Evolutionary conservation across 2,888 invertebrate genomes (phyloP), one percentile per base, ranked within the genome.

Genomic region (Erebia ligea): DNA sequence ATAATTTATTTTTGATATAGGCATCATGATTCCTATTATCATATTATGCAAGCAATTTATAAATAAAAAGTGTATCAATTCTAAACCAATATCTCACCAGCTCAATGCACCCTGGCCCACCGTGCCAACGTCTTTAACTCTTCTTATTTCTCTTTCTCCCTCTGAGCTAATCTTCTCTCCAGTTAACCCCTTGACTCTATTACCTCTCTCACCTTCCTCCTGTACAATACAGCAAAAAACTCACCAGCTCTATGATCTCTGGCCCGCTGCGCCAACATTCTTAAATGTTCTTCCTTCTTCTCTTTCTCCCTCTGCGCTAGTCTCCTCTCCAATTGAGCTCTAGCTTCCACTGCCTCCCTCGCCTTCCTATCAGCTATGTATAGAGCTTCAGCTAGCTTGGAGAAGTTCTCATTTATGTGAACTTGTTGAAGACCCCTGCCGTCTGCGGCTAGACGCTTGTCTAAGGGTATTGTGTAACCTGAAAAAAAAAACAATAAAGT

Each of bases 351-450:
- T 1, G 99, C 98, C 88, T 99, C 99, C 61, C 99, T 94, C 0
- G 99, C 99, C 89, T 99, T 99, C 82, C 92, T 91, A 86, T 99
- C 99, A 1, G 99, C 99, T 79, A 99, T 99, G 85, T 99, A 99
- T 65, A 99, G 91, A 0, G 99, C 98, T 86, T 99, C 99, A 0
- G 99, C 98, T 69, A 99, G 94, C 86, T 99, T 99, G 0, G 99
- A 98, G 90, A 99, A 99, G 88, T 99, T 99, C 86, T 99, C 99
- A 86, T 99, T 99, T 70, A 99, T 98, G 86, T 99, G 99, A 2
- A 98, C 97, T 83, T 98, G 98, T 83, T 99, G 99, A 1, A 99
- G 92, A 0, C 99, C 99, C 64, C 99, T 94, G 0, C 99, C 99
- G 90, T 99, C 99, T 0, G 99, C 99, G 0, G 99, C 99, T 73